Percentiles rank a stretch among this genome's conserved stretches.
Evolutionary conservation across 2,113 vertebrate genomes (phyloP).

Genomic region (Varanus salvator): DNA sequence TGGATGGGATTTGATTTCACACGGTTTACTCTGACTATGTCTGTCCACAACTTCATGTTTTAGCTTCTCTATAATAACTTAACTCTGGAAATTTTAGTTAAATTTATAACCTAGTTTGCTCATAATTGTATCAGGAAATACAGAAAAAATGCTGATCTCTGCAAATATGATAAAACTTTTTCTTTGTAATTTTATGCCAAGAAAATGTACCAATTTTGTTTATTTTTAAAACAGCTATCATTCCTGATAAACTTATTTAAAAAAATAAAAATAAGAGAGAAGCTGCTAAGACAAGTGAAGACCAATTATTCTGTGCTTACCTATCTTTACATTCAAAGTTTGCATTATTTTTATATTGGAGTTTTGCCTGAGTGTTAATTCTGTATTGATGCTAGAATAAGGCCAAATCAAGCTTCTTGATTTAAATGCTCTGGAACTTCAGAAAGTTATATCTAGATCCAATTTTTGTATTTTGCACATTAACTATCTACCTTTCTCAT

Average conservation of each 20-base stretch:
- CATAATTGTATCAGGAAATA: slow-evolving; percentile 23
- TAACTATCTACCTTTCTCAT: too few species aligned
- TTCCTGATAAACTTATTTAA: neutral
- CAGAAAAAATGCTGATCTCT: slow-evolving; percentile 21
- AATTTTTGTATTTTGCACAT: too few species aligned
- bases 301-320: neutral
- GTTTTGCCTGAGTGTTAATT: too few species aligned
- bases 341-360: too few species aligned
- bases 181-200: slow-evolving; percentile 4
- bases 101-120: neutral
- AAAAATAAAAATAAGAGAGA: neutral
- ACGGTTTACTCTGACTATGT: too few species aligned
- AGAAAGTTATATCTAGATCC: too few species aligned
- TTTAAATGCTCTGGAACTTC: too few species aligned
- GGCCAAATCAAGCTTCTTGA: too few species aligned
- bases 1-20: too few species aligned
- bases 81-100: slow-evolving; percentile 2
- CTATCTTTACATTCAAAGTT: too few species aligned
- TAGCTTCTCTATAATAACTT: neutral
- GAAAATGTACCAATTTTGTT: accelerated
- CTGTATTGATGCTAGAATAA: too few species aligned
- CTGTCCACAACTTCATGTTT: neutral
- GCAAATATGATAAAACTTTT: slow-evolving; percentile 2
- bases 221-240: slow-evolving; percentile 24
- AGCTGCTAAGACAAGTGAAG: neutral